phyloP scores from a whole-genome alignment of 2,797 vertebrate genomes.

The Sphenodon punctatus region DNA sequence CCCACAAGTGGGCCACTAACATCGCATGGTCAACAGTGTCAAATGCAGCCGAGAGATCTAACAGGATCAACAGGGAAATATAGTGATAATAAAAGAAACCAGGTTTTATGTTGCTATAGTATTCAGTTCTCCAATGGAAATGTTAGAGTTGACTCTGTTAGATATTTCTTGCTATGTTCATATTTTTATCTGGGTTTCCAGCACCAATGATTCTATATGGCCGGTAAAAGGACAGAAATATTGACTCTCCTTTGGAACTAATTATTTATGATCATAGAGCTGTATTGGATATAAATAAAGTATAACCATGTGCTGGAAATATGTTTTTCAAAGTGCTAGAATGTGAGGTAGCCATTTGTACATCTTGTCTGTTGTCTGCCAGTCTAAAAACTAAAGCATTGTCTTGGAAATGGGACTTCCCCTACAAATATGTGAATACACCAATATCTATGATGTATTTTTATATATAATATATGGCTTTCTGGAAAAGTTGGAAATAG shows the following conservation, averaged over 20 bases:
- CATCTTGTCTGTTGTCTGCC: not conserved
- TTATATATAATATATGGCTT: not conserved
- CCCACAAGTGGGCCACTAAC: too few relatives aligned
- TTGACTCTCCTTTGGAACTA: not conserved
- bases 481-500: slow-evolving; percentile 14
- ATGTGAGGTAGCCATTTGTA: slow-evolving; percentile 7
- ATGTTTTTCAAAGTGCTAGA: not conserved
- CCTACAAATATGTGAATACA: not conserved
- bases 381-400: slow-evolving; percentile 18
- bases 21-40: too few relatives aligned
- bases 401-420: slow-evolving; percentile 55
- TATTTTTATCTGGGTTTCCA: slow-evolving; percentile 11
- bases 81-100: too few relatives aligned
- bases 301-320: not conserved
- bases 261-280: not conserved
- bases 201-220: not conserved
- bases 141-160: slow-evolving; percentile 15
- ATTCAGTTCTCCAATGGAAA: not conserved
- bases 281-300: not conserved
- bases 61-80: too few relatives aligned
- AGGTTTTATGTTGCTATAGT: too few relatives aligned
- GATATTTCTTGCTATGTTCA: not conserved
- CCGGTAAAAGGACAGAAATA: slow-evolving; percentile 14
- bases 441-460: not conserved
- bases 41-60: too few relatives aligned